These are phyloP conservation scores for Lottia gigantea DNA, from an alignment of 2,888 invertebrate genomes.

Conservation along the genomic window DNA sequence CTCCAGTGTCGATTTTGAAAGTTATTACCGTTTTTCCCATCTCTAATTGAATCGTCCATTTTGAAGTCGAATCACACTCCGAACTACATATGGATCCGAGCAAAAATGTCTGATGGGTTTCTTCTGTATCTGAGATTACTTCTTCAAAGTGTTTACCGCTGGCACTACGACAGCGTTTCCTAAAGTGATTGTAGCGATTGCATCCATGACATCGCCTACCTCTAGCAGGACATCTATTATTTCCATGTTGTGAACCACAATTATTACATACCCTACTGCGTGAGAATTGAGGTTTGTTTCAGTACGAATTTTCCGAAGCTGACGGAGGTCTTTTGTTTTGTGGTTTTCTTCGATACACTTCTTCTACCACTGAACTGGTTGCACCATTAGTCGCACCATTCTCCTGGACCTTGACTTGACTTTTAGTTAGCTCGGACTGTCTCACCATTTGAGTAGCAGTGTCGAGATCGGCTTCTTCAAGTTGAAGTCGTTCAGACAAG, in stretches of 20 bases:
- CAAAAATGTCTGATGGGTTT: conserved; percentile 5
- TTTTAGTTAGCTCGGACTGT: conserved; percentile 24
- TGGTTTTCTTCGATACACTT: not conserved
- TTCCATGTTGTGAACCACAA: conserved; percentile 20
- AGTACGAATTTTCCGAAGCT: not conserved
- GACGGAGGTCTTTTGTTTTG: not conserved
- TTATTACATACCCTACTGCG: conserved; percentile 8
- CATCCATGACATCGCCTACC: conserved; percentile 18
- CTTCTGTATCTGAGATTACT: conserved; percentile 7
- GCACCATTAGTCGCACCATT: conserved; percentile 9
- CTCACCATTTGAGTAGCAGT: conserved; percentile 18
- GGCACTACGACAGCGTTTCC: conserved; percentile 14
- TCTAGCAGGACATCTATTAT: conserved; percentile 15
- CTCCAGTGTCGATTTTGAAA: not conserved
- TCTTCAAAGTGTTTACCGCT: not conserved
- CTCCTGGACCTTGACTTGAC: conserved; percentile 15
- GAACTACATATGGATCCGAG: conserved; percentile 15
- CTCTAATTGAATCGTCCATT: not conserved
- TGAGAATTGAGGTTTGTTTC: not conserved
- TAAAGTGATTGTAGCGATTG: conserved; percentile 20
- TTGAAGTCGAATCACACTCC: not conserved
- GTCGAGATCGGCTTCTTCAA: conserved; percentile 18
- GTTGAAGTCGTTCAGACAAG: conserved; percentile 25
- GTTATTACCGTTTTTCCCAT: not conserved
- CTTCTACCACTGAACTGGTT: not conserved